Percentiles rank a stretch among this genome's conserved stretches.
phyloP scores from a whole-genome alignment of 2,113 vertebrate genomes.

The Anseranas semipalmata region DNA sequence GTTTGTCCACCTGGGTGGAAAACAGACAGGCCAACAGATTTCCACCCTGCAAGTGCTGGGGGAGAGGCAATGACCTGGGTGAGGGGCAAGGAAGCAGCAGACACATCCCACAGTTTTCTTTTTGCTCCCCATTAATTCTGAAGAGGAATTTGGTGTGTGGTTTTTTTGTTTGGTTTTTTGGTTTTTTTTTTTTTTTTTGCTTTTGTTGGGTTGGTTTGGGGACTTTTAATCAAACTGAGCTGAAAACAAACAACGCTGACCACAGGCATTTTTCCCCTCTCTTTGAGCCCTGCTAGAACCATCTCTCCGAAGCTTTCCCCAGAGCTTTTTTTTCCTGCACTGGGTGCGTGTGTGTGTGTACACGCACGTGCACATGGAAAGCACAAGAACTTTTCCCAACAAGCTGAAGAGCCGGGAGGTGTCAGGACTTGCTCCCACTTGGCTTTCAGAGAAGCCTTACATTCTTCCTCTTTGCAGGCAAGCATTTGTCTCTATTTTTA shows the following conservation, averaged over 20 bases:
- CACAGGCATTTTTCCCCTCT: not conserved
- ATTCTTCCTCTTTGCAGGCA: slow-evolving; percentile 46
- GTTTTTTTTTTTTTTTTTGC: not conserved
- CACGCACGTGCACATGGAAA: not conserved
- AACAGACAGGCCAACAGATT: not conserved
- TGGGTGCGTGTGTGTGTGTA: not conserved
- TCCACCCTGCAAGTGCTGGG: not conserved
- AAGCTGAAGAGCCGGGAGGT: slow-evolving; percentile 60
- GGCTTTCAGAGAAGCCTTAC: slow-evolving; percentile 50
- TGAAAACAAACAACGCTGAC: slow-evolving; percentile 18
- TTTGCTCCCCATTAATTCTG: not conserved
- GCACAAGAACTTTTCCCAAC: slow-evolving; percentile 47
- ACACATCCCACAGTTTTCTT: rapidly evolving
- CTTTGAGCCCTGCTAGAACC: slow-evolving; percentile 48
- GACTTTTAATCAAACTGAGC: not conserved
- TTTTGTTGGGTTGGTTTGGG: not conserved
- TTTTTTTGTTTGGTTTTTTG: not conserved
- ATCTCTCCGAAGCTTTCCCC: slow-evolving; percentile 21
- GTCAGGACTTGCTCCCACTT: slow-evolving; percentile 53
- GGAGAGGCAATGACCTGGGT: not conserved
- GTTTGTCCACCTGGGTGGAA: not conserved
- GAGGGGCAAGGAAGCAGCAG: not conserved
- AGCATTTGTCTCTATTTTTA: slow-evolving; percentile 56
- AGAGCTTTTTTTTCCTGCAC: slow-evolving; percentile 26
- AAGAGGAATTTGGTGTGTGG: not conserved